Base-by-base conservation (phyloP, 2,113 vertebrate genomes). In the Brienomyrus brachyistius region DNA sequence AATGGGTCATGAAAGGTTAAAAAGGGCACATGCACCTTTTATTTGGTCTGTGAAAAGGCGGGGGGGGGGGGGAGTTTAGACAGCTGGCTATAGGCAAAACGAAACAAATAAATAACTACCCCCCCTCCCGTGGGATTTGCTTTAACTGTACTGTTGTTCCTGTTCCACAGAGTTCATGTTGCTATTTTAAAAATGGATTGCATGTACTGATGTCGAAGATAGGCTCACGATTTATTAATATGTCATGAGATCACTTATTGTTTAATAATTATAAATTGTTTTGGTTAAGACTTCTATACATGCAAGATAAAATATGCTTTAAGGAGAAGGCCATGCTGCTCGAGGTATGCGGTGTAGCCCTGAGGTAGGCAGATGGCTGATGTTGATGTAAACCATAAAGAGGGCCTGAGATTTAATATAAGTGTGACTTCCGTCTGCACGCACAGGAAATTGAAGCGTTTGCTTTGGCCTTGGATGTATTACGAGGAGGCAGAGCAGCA, bases 391-490 rank as follows among this genome's bases (percentile, higher is more conserved):
- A 84, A 84, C 40, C 35, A n/a, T 48, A 21, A 48, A 48, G 82
- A 40, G 45, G 82, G 43, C 11, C 35, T 80, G 74, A 40, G 1
- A 1, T 43, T 80, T 19, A 80, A 80, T 80, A 43, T 80, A 21
- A 43, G 48, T 54, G 7, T 87, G 17, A 31, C 50, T 54, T 86
- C n/a, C 4, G 35, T 9, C n/a, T 56, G n/a, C 15, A 27, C n/a
- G n/a, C 51, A 52, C 50, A 86, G 47, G 47, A 52, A n/a, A 86
- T 50, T 86, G 84, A 15, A 50, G 23, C 66, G 87, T 59, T 90
- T 90, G 74, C 88, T 86, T 91, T 89, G 90, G 88, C 88, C 88
- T 91, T 91, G 88, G 62, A 56, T 48, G 3, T 52, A 43, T 27
- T 35, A 74, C 13, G 7, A 62, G 70, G 87, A 85, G 7, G 43